Percentiles rank a stretch among this genome's conserved stretches.
These are phyloP conservation scores for Ardeotis arabs DNA, from an alignment of 2,113 vertebrate genomes.

Conservation along the genomic window DNA sequence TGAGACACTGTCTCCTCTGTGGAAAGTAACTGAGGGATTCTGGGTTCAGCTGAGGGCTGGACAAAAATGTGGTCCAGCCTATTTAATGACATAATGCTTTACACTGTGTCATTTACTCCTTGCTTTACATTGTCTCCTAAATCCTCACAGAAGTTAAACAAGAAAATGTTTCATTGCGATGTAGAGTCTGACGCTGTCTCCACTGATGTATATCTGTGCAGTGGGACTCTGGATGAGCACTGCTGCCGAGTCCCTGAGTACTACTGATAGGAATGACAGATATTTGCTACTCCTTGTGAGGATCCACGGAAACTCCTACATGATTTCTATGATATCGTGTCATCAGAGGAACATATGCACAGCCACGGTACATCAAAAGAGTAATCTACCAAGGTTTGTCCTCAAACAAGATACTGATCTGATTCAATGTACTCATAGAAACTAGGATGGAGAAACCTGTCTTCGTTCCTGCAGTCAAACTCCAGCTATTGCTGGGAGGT, in stretches of 20 bases:
- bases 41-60: not conserved
- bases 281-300: not conserved
- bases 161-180: fast-evolving
- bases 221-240: not conserved
- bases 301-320: not conserved
- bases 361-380: not conserved
- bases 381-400: not conserved
- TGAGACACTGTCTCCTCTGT: not conserved
- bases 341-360: not conserved
- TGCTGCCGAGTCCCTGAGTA: not conserved
- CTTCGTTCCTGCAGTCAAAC: not conserved
- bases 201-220: not conserved
- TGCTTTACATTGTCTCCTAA: not conserved
- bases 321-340: not conserved
- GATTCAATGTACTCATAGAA: not conserved
- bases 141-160: not conserved
- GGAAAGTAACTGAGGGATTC: not conserved
- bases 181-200: not conserved
- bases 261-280: not conserved
- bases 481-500: not conserved
- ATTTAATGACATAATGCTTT: not conserved
- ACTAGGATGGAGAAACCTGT: not conserved
- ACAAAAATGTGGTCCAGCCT: not conserved
- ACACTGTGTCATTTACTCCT: not conserved
- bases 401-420: not conserved